Evolutionary conservation across 2,888 invertebrate species (phyloP), one percentile per base, ranked within the genome.

Genomic region (Aphelenchoides bicaudatus): DNA sequence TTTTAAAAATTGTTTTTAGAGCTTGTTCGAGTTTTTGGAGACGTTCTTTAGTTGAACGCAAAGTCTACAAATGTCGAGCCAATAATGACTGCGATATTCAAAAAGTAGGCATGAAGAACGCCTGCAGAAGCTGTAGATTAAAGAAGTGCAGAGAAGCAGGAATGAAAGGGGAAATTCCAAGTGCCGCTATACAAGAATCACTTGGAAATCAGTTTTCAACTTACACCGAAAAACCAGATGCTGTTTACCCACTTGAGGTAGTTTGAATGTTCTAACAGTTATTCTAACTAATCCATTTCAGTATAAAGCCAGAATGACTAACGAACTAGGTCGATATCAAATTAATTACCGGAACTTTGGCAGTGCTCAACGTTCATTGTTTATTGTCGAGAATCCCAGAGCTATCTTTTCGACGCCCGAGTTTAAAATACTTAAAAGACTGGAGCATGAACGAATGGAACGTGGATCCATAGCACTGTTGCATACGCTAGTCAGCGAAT

Each of bases 311-410:
- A n/a, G 10, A 10, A 10, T 34, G 10, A 10, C 34, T 10, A 34
- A 46, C 3, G 46, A 46, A 46, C 46, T 48, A 2, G 49, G 28
- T 2, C 27, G n/a, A 25, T 48, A 13, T 16, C 27, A 27, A 10
- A 10, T 28, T 10, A 23, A 48, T 16, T 48, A 48, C 49, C 52
- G 52, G 2, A 52, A 52, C 3, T 52, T 48, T 16, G 23, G 38
- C 46, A 34, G 39, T 3, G 38, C 52, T 1, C 47, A 52, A 52
- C 38, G 49, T 1, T 52, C 52, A 8, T 13, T 52, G 8, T 52
- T 47, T 16, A 52, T 50, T 13, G 52, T 52, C 13, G 52, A 52
- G 49, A 52, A 52, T 48, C 52, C 52, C 46, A 16, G 27, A 2
- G 49, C 19, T 16, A 16, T 52, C 19, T 52, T 52, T 28, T 47